A percentile compares a stretch with the other conserved stretches of the same genome.
These are phyloP conservation scores for Altica lythri DNA, from an alignment of 2,888 invertebrate species.

Conservation along the genomic window DNA sequence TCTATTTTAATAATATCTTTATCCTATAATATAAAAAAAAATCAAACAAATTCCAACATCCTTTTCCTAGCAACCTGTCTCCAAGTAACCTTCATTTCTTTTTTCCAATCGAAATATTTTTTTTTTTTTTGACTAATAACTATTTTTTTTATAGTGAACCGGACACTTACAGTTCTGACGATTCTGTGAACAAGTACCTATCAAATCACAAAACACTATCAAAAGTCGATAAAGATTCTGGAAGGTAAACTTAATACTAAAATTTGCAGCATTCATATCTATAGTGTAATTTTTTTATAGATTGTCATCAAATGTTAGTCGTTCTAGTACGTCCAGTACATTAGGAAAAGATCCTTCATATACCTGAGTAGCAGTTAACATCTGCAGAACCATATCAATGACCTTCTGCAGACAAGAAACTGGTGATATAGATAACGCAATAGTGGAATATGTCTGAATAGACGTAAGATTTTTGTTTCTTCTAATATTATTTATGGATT, in stretches of 20 bases:
- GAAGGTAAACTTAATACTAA: slow-evolving; percentile 37
- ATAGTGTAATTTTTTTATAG: no score
- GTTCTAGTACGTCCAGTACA: slow-evolving; percentile 51
- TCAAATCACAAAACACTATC: slow-evolving; percentile 63
- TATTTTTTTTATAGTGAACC: slow-evolving; percentile 60
- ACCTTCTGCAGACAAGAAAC: slow-evolving; percentile 52
- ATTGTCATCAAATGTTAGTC: slow-evolving; percentile 47
- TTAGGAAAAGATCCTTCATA: slow-evolving; percentile 53
- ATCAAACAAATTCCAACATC: no score
- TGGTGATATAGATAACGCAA: slow-evolving; percentile 36
- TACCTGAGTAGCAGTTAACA: slow-evolving; percentile 56
- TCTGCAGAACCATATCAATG: slow-evolving; percentile 55
- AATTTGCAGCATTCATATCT: no score
- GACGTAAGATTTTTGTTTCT: slow-evolving; percentile 1
- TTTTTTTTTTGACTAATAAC: no score
- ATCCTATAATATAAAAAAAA: no score
- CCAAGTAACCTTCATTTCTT: no score
- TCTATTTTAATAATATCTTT: no score
- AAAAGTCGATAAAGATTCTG: slow-evolving; percentile 38
- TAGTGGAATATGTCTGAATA: slow-evolving; percentile 41
- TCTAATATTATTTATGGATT: slow-evolving; percentile 1
- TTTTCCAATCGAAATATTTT: not conserved
- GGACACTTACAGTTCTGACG: slow-evolving; percentile 70
- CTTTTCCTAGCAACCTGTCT: no score
- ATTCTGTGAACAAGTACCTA: slow-evolving; percentile 68